These are phyloP conservation scores for Pollenia angustigena DNA, from an alignment of 2,888 invertebrate species.

Conservation along the genomic window DNA sequence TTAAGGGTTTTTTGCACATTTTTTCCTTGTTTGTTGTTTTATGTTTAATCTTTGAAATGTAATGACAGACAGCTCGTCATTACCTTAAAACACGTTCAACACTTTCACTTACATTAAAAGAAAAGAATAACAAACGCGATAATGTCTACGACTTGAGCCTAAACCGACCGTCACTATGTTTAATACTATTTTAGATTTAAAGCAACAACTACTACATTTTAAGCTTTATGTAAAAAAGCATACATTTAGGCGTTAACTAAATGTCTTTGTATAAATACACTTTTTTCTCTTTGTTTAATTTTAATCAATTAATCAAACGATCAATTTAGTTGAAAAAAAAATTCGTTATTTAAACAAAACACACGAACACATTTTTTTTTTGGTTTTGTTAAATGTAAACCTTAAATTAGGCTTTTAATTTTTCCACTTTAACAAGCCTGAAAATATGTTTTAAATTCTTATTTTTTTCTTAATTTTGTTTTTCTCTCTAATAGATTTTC, in stretches of 20 bases:
- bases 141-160: not conserved
- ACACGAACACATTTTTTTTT: not conserved
- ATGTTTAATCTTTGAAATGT: not conserved
- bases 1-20: not conserved
- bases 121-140: not conserved
- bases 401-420: conserved; percentile 31
- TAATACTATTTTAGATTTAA: not conserved
- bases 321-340: conserved; percentile 7
- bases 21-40: not conserved
- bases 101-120: not conserved
- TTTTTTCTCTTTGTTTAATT: not conserved
- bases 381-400: not conserved
- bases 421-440: not conserved
- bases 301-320: conserved; percentile 61
- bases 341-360: not conserved
- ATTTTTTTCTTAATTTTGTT: not conserved
- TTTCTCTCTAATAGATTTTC: conserved; percentile 47
- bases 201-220: not conserved
- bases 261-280: not conserved
- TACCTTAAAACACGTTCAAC: conserved; percentile 20
- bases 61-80: conserved; percentile 27
- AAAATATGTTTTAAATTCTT: conserved; percentile 23
- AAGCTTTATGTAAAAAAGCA: conserved; percentile 19
- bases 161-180: conserved; percentile 2
- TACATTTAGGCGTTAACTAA: conserved; percentile 56